Evolutionary conservation across 2,888 invertebrate species (phyloP), one percentile per base, ranked within the genome.

Genomic region (Lasioglossum morio): DNA sequence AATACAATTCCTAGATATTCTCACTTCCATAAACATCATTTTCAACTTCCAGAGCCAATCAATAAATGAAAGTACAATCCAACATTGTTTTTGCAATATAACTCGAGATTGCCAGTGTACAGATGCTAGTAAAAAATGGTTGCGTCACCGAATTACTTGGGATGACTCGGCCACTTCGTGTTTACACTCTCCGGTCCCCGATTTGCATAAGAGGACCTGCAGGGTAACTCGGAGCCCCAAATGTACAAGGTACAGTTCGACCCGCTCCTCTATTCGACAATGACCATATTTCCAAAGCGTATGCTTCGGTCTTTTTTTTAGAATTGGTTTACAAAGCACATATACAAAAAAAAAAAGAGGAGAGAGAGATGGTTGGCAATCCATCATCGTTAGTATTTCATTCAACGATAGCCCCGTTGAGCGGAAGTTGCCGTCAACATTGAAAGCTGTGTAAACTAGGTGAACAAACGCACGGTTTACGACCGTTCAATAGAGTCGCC

Each of bases 331-430:
- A 88, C 83, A 81, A 79, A 74, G 79, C 87, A 81, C 72, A 77
- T 60, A 78, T 72, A 81, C 79, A 77, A 76, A 81, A 81, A 77
- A 76, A 81, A 81, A 80, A 70, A 73, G 60, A 16, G 10, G 23
- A 23, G 53, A 53, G 60, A 7, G 27, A 60, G 79, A 82, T 81
- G 75, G 79, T 66, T 72, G 89, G 81, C 89, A 92, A 93, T 93
- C 91, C 89, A 91, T 94, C 94, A 94, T 94, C 93, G 91, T 94
- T 94, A 93, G 91, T 84, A 92, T 92, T 93, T 91, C 91, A 92
- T 93, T 92, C 92, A 91, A 87, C 90, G 90, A 92, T 90, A 87
- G 87, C 23, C 82, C 87, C 86, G 85, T 88, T 87, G 89, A 80
- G 82, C 90, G 89, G 89, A 91, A 89, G 86, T 91, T 87, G 82